Evolutionary conservation across 1,140 invertebrate species (phyloP), one percentile per base, ranked within the genome.

Genomic region (Spodoptera frugiperda): DNA sequence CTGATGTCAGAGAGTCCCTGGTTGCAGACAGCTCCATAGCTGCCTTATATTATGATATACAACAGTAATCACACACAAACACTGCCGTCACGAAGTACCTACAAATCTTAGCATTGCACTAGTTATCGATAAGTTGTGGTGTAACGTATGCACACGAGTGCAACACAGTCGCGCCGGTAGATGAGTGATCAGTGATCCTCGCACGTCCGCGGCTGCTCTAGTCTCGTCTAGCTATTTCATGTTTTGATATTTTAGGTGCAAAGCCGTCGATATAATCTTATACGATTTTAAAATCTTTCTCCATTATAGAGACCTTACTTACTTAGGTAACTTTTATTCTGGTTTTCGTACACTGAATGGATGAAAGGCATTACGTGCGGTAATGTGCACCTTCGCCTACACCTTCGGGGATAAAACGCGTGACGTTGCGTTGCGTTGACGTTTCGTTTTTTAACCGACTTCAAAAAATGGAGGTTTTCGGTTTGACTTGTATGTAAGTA

Each of bases 111-210:
- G 9, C 30, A 49, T 6, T 48, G 14, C 57, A 61, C 1, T 33
- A 61, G 3, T 14, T 2, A 6, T 15, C n/a, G 44, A 61, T 17
- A 39, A 15, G 14, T 33, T 15, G 57, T 33, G 5, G 1, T 11
- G 21, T 39, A 61, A 39, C 2, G 61, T 61, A 63, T 63, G 59
- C 63, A 49, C 10, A 44, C 46, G 21, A 49, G 44, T 67, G 44
- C 44, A 67, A 25, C 10, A 14, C 15, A 19, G 44, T 19, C 19
- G 63, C 12, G 14, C 9, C 44, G 19, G 12, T 12, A 25, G 21
- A 67, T 49, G 63, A 67, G 10, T 48, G 63, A 67, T 67, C 1
- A 67, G 10, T 48, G 63, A 67, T 67, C 1, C 9, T 67, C 44
- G 11, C 44, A 0, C 14, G 19, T 46, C 17, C 39, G 33, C 17